Conservation (phyloP, 2,113 vertebrate genomes). For the Scophthalmus maximus region DNA sequence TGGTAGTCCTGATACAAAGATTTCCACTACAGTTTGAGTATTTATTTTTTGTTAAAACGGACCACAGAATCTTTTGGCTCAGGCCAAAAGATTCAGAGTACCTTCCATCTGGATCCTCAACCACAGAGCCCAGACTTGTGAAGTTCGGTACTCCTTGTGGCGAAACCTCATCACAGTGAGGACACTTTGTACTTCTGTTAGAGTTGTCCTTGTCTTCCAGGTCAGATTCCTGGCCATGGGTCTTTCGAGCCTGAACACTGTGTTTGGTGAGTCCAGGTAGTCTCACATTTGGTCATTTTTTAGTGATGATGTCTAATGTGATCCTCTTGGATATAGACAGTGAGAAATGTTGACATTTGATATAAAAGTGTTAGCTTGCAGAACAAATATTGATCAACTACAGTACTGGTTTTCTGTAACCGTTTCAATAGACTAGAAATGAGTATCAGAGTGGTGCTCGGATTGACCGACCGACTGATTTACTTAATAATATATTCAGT, state of each 20-base stretch:
- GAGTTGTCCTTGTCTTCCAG: not conserved
- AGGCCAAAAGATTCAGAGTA: slow-evolving; percentile 7
- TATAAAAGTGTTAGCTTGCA: not conserved
- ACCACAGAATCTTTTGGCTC: slow-evolving; percentile 8
- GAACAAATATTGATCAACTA: not conserved
- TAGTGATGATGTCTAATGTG: not conserved
- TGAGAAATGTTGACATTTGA: not conserved
- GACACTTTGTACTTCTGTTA: slow-evolving; percentile 2
- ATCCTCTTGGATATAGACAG: not conserved
- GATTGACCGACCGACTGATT: not conserved
- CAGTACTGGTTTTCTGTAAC: not conserved
- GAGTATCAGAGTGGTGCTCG: not conserved
- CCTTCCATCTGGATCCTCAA: slow-evolving; percentile 40
- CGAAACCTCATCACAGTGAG: not conserved
- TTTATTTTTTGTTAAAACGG: slow-evolving; percentile 3
- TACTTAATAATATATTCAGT: not conserved
- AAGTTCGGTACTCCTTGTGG: slow-evolving; percentile 22
- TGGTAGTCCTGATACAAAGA: not conserved
- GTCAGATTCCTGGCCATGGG: not conserved
- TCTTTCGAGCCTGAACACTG: not conserved
- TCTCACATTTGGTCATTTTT: not conserved
- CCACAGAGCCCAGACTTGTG: slow-evolving; percentile 30
- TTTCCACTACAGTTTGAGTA: not conserved
- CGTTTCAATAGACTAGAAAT: not conserved
- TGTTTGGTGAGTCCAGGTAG: not conserved